phyloP scores from a whole-genome alignment of 2,113 vertebrate genomes.

The Sminthopsis crassicaudata region DNA sequence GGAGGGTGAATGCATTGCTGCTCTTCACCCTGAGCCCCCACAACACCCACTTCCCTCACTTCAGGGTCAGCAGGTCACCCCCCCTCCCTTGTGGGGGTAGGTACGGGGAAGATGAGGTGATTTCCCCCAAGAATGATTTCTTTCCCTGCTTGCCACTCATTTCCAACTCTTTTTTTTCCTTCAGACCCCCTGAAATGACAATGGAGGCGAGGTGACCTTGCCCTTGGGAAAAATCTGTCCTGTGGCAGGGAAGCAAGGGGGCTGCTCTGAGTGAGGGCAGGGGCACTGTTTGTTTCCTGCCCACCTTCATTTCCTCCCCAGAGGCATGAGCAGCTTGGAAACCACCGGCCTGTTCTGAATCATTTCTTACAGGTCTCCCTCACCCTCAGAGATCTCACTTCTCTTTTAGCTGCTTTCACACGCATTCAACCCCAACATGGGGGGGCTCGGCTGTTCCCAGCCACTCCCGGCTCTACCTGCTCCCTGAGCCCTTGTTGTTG shows the following conservation, averaged over 20 bases:
- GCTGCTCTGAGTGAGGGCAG: neutral
- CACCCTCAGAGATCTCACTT: neutral
- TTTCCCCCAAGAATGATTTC: neutral
- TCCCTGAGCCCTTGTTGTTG: neutral
- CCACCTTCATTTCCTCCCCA: neutral
- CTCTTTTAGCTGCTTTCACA: neutral
- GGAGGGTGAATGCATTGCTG: neutral
- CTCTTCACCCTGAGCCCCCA: neutral
- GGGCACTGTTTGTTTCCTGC: neutral
- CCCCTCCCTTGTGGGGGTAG: no score
- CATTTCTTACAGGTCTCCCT: neutral
- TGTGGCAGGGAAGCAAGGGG: neutral
- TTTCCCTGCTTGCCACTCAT: neutral
- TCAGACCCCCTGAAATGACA: neutral
- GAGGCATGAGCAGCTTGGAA: neutral
- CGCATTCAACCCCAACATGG: neutral
- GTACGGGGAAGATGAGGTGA: neutral
- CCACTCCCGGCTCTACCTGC: neutral
- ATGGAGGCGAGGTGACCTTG: neutral
- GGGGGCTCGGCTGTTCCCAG: neutral
- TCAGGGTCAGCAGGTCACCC: neutral
- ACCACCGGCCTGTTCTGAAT: neutral
- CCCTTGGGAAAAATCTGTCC: neutral
- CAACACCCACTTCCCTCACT: neutral
- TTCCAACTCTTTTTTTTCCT: neutral